Conservation (phyloP, 2,113 vertebrate species). For the Cisticola juncidis region DNA sequence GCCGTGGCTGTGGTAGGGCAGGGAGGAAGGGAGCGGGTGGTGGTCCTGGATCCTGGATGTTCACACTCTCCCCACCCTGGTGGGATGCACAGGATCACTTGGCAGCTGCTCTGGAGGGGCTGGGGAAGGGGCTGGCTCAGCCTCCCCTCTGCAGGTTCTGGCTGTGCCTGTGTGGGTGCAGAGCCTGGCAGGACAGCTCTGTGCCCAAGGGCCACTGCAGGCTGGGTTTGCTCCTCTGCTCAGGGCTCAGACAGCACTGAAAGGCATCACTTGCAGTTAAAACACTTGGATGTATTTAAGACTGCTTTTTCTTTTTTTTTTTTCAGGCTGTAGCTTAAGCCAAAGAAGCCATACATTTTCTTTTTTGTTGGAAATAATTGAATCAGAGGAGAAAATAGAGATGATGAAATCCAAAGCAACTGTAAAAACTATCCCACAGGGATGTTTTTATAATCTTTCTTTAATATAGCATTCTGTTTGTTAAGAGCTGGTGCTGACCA, state of each 20-base stretch:
- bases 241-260: neutral
- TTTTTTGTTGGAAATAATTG: neutral
- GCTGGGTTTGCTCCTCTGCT: neutral
- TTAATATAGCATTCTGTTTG: neutral
- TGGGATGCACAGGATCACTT: neutral
- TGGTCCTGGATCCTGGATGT: neutral
- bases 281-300: neutral
- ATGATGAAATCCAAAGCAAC: neutral
- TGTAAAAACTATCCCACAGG: neutral
- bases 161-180: neutral
- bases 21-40: neutral
- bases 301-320: neutral
- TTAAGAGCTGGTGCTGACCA: neutral
- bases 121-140: neutral
- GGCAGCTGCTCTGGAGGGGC: neutral
- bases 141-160: neutral
- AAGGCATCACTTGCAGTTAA: neutral
- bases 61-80: neutral
- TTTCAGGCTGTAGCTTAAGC: neutral
- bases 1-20: neutral
- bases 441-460: neutral
- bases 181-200: neutral
- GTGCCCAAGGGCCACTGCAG: neutral
- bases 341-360: neutral
- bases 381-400: neutral